Evolutionary conservation across 1,140 invertebrate species (phyloP).

Genomic region (Asobara japonica): DNA sequence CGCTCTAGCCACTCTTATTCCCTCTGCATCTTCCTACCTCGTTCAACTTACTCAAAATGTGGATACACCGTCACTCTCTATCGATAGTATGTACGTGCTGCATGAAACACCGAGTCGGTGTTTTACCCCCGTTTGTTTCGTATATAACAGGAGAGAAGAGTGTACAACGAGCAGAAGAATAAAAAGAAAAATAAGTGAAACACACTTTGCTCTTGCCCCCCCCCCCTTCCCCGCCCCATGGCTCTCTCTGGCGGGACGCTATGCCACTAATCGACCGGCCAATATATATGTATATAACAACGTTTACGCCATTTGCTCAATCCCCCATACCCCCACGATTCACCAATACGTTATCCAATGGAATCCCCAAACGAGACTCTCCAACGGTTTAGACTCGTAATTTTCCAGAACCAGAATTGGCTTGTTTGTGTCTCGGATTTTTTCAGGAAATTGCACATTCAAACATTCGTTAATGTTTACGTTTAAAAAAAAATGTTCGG

Average conservation of each 20-base stretch:
- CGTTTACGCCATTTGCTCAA: neutral
- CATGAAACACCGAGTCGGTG: neutral
- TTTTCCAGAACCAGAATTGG: constrained; percentile 13
- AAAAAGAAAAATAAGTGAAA: constrained; percentile 3
- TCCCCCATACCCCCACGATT: neutral
- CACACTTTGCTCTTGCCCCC: neutral
- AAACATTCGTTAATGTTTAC: constrained; percentile 12
- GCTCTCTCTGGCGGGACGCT: constrained; percentile 8
- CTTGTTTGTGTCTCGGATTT: constrained; percentile 16
- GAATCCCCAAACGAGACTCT: constrained; percentile 15
- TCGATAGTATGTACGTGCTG: neutral
- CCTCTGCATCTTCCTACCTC: neutral
- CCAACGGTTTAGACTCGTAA: constrained; percentile 1
- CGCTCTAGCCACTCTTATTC: neutral
- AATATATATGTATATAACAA: neutral
- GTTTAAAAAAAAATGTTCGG: neutral
- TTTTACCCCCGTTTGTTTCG: constrained; percentile 10
- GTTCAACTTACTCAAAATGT: neutral
- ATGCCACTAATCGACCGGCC: constrained; percentile 12
- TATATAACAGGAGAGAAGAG: neutral
- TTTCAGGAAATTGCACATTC: neutral
- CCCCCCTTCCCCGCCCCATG: neutral
- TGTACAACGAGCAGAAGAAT: constrained; percentile 7
- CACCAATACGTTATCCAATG: constrained; percentile 7
- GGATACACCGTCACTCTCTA: constrained; percentile 9